Conservation (phyloP, 2,113 vertebrate species). For the Arenaria interpres region DNA sequence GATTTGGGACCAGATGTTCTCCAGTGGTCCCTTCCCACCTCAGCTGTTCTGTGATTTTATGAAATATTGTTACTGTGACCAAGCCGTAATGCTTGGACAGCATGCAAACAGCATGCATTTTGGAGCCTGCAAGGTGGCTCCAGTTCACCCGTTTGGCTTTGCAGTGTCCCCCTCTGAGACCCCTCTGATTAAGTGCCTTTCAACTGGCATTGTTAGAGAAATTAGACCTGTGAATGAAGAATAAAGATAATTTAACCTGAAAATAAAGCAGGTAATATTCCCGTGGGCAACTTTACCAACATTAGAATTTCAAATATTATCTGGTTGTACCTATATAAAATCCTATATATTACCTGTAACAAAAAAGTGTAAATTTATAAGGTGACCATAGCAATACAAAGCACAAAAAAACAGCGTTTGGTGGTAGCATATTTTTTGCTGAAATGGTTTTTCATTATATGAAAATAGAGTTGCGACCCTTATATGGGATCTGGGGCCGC, state of each 20-base stretch:
- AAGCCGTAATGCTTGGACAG: background rate
- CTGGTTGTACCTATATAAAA: background rate
- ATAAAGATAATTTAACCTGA: background rate
- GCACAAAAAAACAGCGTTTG: background rate
- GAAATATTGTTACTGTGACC: background rate
- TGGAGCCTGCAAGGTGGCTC: background rate
- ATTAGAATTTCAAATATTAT: background rate
- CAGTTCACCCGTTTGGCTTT: background rate
- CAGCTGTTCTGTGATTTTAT: background rate
- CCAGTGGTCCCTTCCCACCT: background rate
- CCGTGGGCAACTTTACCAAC: background rate
- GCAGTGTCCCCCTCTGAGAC: background rate
- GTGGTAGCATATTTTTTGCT: background rate
- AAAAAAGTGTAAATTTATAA: background rate
- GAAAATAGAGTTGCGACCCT: background rate
- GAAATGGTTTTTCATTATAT: background rate
- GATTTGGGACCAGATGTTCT: background rate
- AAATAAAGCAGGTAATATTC: background rate
- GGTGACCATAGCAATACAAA: background rate
- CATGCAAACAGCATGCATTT: background rate
- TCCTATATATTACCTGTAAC: background rate
- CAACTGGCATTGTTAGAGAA: background rate
- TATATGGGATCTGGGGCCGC: background rate
- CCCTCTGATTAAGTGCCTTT: background rate
- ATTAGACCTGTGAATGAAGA: background rate